phyloP scores from a whole-genome alignment of 2,113 vertebrate genomes.

The Otolemur garnettii region DNA sequence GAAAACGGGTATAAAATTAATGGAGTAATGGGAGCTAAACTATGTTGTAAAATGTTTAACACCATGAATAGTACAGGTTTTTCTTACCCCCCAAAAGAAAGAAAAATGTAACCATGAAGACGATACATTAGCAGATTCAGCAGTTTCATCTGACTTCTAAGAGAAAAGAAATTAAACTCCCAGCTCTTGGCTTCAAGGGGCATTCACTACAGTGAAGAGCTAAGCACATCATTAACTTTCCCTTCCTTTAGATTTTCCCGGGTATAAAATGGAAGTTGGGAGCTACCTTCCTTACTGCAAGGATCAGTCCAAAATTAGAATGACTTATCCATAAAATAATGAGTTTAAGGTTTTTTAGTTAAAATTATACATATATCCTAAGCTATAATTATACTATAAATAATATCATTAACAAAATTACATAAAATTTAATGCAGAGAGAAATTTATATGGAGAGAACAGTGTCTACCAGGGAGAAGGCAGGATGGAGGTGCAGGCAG shows the following conservation, averaged over 20 bases:
- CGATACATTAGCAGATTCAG: not conserved
- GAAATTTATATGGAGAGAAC: constrained; percentile 24
- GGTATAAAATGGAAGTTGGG: constrained; percentile 11
- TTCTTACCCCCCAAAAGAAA: not conserved
- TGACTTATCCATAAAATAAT: constrained; percentile 1
- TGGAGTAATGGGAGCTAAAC: not conserved
- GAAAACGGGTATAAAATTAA: constrained; percentile 50
- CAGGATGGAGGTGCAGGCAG: not conserved
- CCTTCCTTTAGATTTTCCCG: not conserved
- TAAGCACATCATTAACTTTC: not conserved
- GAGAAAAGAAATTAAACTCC: constrained; percentile 29
- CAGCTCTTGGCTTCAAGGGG: not conserved
- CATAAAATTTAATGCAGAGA: constrained; percentile 18
- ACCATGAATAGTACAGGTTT: not conserved
- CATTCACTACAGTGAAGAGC: not conserved
- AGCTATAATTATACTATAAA: constrained; percentile 64
- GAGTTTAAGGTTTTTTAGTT: not conserved
- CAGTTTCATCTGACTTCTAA: constrained; percentile 20
- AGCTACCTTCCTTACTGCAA: not conserved
- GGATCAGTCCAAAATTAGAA: not conserved
- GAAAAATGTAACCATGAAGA: not conserved
- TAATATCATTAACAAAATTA: constrained; percentile 43
- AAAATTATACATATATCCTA: constrained; percentile 32
- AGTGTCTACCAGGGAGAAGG: not conserved
- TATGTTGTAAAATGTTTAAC: not conserved